Conservation (phyloP, 1,140 invertebrate species). For the fruit fly (Drosophila melanogaster) region DNA sequence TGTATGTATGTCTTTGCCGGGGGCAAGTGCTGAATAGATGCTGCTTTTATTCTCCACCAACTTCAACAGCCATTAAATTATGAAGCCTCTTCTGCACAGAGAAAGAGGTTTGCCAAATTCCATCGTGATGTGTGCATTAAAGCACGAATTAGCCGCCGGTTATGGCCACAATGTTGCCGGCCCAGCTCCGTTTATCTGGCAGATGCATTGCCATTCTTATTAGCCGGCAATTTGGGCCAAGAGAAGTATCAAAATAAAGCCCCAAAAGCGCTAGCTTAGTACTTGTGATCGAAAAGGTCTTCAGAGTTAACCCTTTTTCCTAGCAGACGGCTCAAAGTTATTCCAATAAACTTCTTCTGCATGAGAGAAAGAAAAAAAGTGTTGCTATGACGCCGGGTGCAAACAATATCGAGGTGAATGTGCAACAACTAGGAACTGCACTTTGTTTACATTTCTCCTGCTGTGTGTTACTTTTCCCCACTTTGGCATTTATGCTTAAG, state of each 20-base stretch:
- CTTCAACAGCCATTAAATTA: conserved; percentile 55
- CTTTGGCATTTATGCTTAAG: conserved; percentile 70
- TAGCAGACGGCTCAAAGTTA: neutral
- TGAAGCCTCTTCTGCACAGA: conserved; percentile 38
- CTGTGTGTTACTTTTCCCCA: conserved; percentile 58
- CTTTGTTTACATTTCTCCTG: conserved; percentile 69
- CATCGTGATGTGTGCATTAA: conserved; percentile 77
- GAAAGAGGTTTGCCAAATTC: conserved; percentile 43
- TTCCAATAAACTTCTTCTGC: conserved; percentile 3
- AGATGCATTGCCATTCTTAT: conserved; percentile 29
- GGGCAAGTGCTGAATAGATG: conserved; percentile 40
- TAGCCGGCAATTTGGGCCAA: conserved; percentile 12
- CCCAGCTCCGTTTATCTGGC: neutral
- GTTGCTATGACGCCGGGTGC: conserved; percentile 61
- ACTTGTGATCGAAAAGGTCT: conserved; percentile 18
- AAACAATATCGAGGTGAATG: conserved; percentile 47
- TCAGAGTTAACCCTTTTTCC: conserved; percentile 2
- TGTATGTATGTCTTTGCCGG: neutral
- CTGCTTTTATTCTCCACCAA: conserved; percentile 25
- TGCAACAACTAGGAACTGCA: conserved; percentile 50
- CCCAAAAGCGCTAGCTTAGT: conserved; percentile 5
- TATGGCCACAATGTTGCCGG: conserved; percentile 34
- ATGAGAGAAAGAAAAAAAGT: conserved; percentile 25
- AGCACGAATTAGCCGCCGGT: conserved; percentile 64
- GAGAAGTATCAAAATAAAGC: neutral